Percentiles rank a stretch among this genome's conserved stretches.
Conservation (phyloP, 2,888 invertebrate genomes). For the Synergus itoensis region DNA sequence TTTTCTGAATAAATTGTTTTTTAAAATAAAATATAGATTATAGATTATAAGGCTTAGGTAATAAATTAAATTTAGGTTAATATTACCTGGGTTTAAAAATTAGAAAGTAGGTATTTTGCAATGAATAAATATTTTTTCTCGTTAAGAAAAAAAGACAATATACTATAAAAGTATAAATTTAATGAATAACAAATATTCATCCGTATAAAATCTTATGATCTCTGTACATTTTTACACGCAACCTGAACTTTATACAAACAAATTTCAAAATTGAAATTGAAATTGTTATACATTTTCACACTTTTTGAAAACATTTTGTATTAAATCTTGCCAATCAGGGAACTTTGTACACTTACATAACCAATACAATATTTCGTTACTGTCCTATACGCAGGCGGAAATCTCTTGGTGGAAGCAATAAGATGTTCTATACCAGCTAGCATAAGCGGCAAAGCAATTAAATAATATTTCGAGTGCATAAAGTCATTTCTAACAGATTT, state of each 20-base stretch:
- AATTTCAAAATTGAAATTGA: not conserved
- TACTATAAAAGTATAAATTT: slow-evolving; percentile 26
- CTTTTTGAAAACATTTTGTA: not conserved
- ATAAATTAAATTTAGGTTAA: too few species aligned
- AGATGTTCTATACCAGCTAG: slow-evolving; percentile 71
- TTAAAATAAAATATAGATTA: not conserved
- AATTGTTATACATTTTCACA: not conserved
- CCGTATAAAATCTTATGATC: not conserved
- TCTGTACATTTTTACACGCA: not conserved
- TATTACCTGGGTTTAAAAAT: too few species aligned
- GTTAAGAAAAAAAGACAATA: not conserved
- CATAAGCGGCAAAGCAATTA: slow-evolving; percentile 67
- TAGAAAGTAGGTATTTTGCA: too few species aligned
- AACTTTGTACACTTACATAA: slow-evolving; percentile 60
- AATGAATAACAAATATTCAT: not conserved
- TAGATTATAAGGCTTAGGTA: too few species aligned
- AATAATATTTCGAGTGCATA: slow-evolving; percentile 63
- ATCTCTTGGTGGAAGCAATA: slow-evolving; percentile 65
- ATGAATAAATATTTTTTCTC: not conserved
- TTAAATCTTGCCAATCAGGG: not conserved
- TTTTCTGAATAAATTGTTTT: slow-evolving; percentile 39
- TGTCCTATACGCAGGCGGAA: slow-evolving; percentile 69
- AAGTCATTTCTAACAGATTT: slow-evolving; percentile 52
- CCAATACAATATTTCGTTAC: slow-evolving; percentile 68
- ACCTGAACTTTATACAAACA: not conserved